Conservation (phyloP, 2,888 invertebrate species). For the Cephonodes hylas region DNA sequence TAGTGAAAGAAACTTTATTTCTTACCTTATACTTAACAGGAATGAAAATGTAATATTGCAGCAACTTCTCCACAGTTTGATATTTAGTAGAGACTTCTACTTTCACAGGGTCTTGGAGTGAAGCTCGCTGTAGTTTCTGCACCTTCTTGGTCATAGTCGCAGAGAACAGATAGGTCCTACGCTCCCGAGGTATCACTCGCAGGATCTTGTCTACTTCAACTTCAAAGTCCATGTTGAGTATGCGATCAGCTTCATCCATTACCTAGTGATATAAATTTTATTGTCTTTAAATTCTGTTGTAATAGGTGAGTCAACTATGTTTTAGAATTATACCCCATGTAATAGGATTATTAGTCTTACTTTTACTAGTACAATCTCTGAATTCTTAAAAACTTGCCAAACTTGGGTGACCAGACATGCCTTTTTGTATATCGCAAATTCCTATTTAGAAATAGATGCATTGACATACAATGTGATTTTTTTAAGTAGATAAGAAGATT, state of each 20-base stretch:
- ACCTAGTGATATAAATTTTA: conserved; percentile 85
- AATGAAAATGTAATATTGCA: conserved; percentile 97
- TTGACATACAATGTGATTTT: too few species aligned
- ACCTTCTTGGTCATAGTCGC: conserved; percentile 99
- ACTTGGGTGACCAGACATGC: too few species aligned
- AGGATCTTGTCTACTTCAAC: conserved; percentile 98
- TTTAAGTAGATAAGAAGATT: too few species aligned
- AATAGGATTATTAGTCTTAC: too few species aligned
- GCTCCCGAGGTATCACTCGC: conserved; percentile 92
- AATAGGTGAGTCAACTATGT: too few species aligned
- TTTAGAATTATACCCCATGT: too few species aligned
- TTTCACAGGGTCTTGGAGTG: conserved; percentile 95
- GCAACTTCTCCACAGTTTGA: conserved; percentile 97
- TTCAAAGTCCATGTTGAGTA: conserved; percentile 99
- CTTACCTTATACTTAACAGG: conserved; percentile 96
- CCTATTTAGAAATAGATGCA: too few species aligned
- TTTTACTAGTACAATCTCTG: too few species aligned
- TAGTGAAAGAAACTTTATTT: not conserved
- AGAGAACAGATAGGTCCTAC: conserved; percentile 96
- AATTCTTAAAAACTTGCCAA: too few species aligned
- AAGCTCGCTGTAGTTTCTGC: conserved; percentile 97
- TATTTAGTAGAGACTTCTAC: conserved; percentile 98
- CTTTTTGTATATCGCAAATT: too few species aligned
- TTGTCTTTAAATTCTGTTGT: too few species aligned
- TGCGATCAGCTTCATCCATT: conserved; percentile 99